A percentile compares a stretch with the other conserved stretches of the same genome.
These are phyloP conservation scores for Acleris literana DNA, from an alignment of 2,888 invertebrate species.

Conservation along the genomic window DNA sequence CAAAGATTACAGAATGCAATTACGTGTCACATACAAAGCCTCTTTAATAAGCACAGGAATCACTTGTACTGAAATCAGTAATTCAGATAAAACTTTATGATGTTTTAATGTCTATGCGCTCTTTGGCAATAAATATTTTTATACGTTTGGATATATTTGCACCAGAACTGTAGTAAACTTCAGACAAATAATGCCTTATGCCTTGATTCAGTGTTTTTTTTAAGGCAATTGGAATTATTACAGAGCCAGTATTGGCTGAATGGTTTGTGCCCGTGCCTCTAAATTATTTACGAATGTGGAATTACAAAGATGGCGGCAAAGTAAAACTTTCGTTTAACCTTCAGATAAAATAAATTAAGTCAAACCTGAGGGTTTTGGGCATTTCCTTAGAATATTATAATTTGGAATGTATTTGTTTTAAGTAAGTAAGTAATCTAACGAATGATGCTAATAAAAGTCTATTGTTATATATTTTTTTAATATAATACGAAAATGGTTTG, in stretches of 20 bases:
- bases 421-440: no score
- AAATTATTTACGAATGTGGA: neutral
- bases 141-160: neutral
- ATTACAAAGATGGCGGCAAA: conserved; percentile 7
- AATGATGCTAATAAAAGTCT: no score
- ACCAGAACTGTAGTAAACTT: neutral
- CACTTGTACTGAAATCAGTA: conserved; percentile 1
- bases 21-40: neutral
- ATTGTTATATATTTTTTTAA: no score
- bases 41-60: neutral
- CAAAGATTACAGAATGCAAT: neutral
- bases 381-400: no score
- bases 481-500: no score
- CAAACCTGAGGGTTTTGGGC: no score
- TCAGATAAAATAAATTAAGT: no score
- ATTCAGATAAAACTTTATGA: neutral
- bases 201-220: neutral
- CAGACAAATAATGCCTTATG: neutral
- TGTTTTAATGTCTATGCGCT: neutral
- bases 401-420: no score
- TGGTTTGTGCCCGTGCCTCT: neutral
- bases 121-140: neutral
- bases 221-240: neutral
- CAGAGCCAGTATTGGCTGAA: neutral
- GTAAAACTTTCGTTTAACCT: neutral